Evolutionary conservation across 2,888 invertebrate species (phyloP), one percentile per base, ranked within the genome.

Genomic region (Dryococelus australis): DNA sequence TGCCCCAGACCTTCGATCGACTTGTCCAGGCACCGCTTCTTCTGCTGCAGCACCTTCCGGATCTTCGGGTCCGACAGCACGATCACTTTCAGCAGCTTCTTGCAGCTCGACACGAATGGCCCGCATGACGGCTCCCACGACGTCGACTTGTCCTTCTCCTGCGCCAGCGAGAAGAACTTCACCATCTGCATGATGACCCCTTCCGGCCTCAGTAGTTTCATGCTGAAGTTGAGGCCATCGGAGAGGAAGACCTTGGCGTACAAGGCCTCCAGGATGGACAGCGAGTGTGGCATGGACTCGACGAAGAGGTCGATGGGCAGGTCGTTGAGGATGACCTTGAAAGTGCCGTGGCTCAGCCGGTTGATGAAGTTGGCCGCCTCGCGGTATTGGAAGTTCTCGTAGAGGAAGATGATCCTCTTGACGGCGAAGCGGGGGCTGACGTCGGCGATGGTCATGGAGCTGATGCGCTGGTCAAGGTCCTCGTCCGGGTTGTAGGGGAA

Each of bases 1-100:
- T 97, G 96, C 13, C 96, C 98, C 88, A 98, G 94, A 93, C 97
- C 98, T 92, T 98, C 97, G 5, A 98, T 96, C 27, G 98, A 97
- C 90, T 96, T 95, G 92, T 98, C 97, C 79, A 98, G 93, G 88
- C 96, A 95, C 90, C 96, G 94, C 89, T 96, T 94, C 86, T 96
- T 94, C 26, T 95, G 94, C 51, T 95, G 94, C 26, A 98, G 92
- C 0, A 94, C 94, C 87, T 95, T 95, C 88, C 96, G 90, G 85
- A 94, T 90, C 89, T 92, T 92, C 3, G 94, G 94, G 86, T 94
- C 94, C 0, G 93, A 92, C 28, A 93, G 90, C 0, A 93, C 92
- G 87, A 94, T 93, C 51, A 94, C 93, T 89, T 93, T 91, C 26
- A 93, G 91, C 84, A 93, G 91, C 89, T 93, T 93, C 88, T 92